Evolutionary conservation across 2,888 invertebrate genomes (phyloP), one percentile per base, ranked within the genome.

Genomic region (Scaptodrosophila latifasciaeformis): DNA sequence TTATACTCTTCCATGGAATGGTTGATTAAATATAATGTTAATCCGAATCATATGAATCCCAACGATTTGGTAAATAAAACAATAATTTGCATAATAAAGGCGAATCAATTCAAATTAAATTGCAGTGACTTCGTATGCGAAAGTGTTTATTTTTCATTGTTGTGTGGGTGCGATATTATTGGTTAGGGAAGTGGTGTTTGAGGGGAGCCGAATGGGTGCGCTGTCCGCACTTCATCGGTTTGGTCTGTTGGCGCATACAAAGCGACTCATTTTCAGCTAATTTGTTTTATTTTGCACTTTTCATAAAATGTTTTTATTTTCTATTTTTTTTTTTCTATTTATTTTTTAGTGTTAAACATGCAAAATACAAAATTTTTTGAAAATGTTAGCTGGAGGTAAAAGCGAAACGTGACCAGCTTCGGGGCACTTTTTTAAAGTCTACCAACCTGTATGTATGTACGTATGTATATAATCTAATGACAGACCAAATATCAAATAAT

Each of bases 81-180:
- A n/a, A n/a, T n/a, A n/a, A 75, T 71, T 78, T 78, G 78, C 78
- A 70, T 71, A 71, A 78, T 62, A 62, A 68, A 69, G 62, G 59
- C 67, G 60, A 77, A 74, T 51, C 67, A 64, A 70, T 64, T 67
- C 74, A 67, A 71, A 54, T 70, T 70, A 54, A 74, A 67, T 65
- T 71, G 75, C 78, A 77, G 65, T 74, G 78, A 62, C 63, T 50
- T 54, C 54, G 65, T 44, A 75, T 62, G 67, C 67, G 59, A 67
- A 67, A 67, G 61, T 3, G 15, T 17, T 15, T 37, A 37, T 15
- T 15, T 13, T 3, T 37, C 7, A 15, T 7, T 37, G 18, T 17
- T 27, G n/a, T n/a, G n/a, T n/a, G n/a, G n/a, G n/a, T n/a, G n/a
- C n/a, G 27, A 27, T 6, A 27, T 27, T 27, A 9, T 27, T 27